Evolutionary conservation across 2,113 vertebrate genomes (phyloP), one percentile per base, ranked within the genome.

Genomic region (Upupa epops): DNA sequence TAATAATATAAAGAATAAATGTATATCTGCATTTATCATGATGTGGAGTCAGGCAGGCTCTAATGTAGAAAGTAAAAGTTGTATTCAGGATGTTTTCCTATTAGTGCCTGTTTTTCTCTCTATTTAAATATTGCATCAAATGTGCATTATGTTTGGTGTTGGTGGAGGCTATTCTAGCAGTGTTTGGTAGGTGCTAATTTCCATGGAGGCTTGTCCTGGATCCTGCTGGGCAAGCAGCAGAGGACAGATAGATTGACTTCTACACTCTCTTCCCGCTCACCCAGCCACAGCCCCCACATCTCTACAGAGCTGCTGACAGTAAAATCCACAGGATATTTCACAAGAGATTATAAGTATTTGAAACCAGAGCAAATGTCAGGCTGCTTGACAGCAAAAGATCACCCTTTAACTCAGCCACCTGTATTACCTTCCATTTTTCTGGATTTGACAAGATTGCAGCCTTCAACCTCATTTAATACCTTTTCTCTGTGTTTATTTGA

Each of bases 281-380:
- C 40, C 76, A 46, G 26, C 26, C 65, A 11, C 51, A 54, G 52
- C n/a, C 6, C n/a, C 51, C 0, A 0, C 7, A 0, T 63, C 64
- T 52, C 76, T 54, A 4, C 77, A 59, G 54, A 82, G 73, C 51
- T 46, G 34, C 86, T 69, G 59, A 54, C 83, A 86, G 70, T 34
- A 45, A 69, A 86, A 94, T 75, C 77, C 77, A 71, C 59, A 79
- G 86, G 42, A 25, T 79, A 82, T 80, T 94, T 90, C 78, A 76
- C 51, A 79, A 32, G 37, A 54, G 83, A 86, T 90, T 88, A 12
- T 25, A 59, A 73, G 83, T 59, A 15, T 76, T 85, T 89, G 89
- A 92, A 95, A 87, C 32, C 48, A 92, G 81, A 89, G 87, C 71
- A 85, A 90, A 64, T 77, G 78, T 79, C 84, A 90, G 51, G 71